Conservation (phyloP, 1,140 invertebrate species). For the Vanessa tameamea region DNA sequence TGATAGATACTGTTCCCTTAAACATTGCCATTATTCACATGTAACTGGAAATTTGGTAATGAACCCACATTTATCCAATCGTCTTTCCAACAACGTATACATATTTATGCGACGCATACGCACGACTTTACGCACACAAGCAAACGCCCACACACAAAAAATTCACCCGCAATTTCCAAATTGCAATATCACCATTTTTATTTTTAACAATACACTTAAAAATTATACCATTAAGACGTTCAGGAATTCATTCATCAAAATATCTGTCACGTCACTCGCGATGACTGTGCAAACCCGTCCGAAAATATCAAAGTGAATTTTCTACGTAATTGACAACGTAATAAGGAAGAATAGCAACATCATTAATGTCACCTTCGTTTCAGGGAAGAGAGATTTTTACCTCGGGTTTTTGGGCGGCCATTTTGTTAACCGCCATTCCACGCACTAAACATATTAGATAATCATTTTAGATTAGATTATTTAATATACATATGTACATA, state of each 20-base stretch:
- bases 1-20: too few species aligned
- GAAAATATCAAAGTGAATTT: slow-evolving; percentile 30
- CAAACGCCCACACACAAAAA: too few species aligned
- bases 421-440: slow-evolving; percentile 7
- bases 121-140: too few species aligned
- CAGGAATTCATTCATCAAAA: slow-evolving; percentile 14
- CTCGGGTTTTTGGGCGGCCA: slow-evolving; percentile 9
- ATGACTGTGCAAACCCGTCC: slow-evolving; percentile 15
- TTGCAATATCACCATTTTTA: not conserved
- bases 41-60: too few species aligned
- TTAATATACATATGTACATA: not conserved
- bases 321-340: slow-evolving; percentile 31
- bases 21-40: too few species aligned
- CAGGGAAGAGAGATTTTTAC: slow-evolving; percentile 14
- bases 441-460: not conserved
- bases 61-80: too few species aligned
- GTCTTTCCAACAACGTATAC: too few species aligned
- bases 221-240: slow-evolving; percentile 14
- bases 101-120: too few species aligned
- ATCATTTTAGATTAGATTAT: not conserved
- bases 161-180: too few species aligned
- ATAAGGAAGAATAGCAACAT: slow-evolving; percentile 29
- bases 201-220: not conserved
- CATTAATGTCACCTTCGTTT: slow-evolving; percentile 22
- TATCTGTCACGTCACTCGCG: slow-evolving; percentile 8